Evolutionary conservation across 2,888 invertebrate genomes (phyloP).

Genomic region (Lacanobia oleracea): DNA sequence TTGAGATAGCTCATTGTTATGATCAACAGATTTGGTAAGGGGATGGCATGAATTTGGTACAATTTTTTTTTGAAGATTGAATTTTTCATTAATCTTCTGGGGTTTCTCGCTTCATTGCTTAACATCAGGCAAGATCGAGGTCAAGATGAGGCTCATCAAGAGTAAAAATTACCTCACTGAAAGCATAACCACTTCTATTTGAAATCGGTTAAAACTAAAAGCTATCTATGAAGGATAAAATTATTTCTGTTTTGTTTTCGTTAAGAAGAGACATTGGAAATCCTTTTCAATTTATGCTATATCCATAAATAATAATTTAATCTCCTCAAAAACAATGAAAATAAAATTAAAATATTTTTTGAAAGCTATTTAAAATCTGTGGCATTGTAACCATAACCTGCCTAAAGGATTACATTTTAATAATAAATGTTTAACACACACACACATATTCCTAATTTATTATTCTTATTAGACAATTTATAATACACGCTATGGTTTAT

Average conservation of each 20-base stretch:
- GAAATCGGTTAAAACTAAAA: too few relatives aligned
- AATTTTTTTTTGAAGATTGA: neutral
- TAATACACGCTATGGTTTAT: slow-evolving; percentile 25
- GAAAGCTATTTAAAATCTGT: slow-evolving; percentile 41
- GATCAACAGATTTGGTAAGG: neutral
- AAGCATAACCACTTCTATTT: too few relatives aligned
- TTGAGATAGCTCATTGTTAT: neutral
- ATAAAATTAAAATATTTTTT: neutral
- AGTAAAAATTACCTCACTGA: too few relatives aligned
- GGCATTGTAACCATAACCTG: neutral
- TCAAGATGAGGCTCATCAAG: too few relatives aligned
- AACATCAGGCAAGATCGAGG: too few relatives aligned
- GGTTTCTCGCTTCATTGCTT: too few relatives aligned
- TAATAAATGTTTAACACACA: slow-evolving; percentile 1
- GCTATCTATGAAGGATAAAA: too few relatives aligned
- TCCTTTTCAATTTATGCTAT: neutral
- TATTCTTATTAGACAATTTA: slow-evolving; percentile 18
- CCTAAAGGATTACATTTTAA: neutral
- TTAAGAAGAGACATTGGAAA: neutral
- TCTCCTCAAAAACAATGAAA: slow-evolving; percentile 10
- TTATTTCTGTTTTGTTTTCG: neutral
- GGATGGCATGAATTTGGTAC: neutral
- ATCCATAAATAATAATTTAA: slow-evolving; percentile 17
- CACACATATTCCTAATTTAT: slow-evolving; percentile 15
- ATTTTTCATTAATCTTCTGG: too few relatives aligned